A percentile compares a stretch with the other conserved stretches of the same genome.
These are phyloP conservation scores for Acyrthosiphon pisum DNA, from an alignment of 1,140 invertebrate species.

Conservation along the genomic window DNA sequence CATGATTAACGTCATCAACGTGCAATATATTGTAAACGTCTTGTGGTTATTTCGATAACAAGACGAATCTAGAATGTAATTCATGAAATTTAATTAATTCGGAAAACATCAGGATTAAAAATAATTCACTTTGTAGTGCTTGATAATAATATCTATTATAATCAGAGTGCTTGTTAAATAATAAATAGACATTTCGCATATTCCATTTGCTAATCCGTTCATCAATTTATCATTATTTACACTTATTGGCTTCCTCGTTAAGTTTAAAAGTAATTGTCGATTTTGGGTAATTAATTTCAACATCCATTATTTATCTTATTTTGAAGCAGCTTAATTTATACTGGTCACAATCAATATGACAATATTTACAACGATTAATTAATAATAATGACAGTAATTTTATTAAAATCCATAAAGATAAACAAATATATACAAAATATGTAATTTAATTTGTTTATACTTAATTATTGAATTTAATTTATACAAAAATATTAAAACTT, in stretches of 20 bases:
- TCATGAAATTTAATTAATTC: background rate
- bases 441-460: too few species aligned
- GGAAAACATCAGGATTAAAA: background rate
- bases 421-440: background rate
- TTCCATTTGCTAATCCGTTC: background rate
- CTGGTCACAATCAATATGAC: too few species aligned
- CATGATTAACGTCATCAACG: background rate
- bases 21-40: background rate
- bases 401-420: background rate
- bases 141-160: background rate
- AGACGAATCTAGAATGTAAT: background rate
- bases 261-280: background rate
- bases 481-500: background rate
- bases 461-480: background rate
- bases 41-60: background rate
- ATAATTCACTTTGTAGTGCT: background rate
- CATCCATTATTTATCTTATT: background rate
- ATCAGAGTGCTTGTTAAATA: background rate
- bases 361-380: background rate
- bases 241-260: background rate
- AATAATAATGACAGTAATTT: background rate
- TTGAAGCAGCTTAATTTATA: background rate
- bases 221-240: conserved; percentile 1
- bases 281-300: conserved; percentile 2
- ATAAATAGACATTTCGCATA: background rate